Evolutionary conservation across 2,888 invertebrate species (phyloP), one percentile per base, ranked within the genome.

Genomic region (Anodontia alba): DNA sequence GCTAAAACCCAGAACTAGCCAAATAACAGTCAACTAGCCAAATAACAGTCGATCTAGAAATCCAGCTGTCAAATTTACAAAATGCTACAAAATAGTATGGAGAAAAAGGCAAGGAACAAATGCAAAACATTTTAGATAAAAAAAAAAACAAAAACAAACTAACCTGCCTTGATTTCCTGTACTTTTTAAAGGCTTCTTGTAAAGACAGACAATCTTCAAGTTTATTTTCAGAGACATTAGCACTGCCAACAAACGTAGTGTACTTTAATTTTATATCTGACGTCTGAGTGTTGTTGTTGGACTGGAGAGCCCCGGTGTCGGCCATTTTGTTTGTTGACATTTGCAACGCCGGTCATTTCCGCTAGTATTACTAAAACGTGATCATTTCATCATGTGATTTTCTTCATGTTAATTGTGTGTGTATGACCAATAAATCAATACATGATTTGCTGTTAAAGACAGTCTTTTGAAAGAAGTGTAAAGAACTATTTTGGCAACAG

Each of bases 261-360:
- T 85, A 85, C 54, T 85, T 85, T n/a, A 85, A 62, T 57, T 76
- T 80, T 15, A 70, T 73, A 15, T 42, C 43, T 43, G 69, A 73
- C 42, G 76, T 73, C 42, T 73, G 67, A 17, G 42, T 3, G 3
- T 74, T 46, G n/a, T n/a, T n/a, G 23, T 51, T 73, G 49, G 79
- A 69, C 79, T 74, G 73, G 76, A 62, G 70, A n/a, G 68, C 42
- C 17, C 68, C 81, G 46, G 75, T 51, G 76, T 85, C 85, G 75
- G 85, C 85, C 85, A 85, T 85, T 69, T 85, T 85, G 81, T 80
- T 82, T 85, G 78, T 85, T 85, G 76, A 82, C 79, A 72, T 76
- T 76, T 73, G 31, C n/a, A 68, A 7, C 42, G 38, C 43, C 29
- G 8, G 42, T 68, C 68, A 68, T 68, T 43, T 68, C 43, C 43